These are phyloP conservation scores for Stigmatopora argus DNA, from an alignment of 2,113 vertebrate species.

Conservation along the genomic window DNA sequence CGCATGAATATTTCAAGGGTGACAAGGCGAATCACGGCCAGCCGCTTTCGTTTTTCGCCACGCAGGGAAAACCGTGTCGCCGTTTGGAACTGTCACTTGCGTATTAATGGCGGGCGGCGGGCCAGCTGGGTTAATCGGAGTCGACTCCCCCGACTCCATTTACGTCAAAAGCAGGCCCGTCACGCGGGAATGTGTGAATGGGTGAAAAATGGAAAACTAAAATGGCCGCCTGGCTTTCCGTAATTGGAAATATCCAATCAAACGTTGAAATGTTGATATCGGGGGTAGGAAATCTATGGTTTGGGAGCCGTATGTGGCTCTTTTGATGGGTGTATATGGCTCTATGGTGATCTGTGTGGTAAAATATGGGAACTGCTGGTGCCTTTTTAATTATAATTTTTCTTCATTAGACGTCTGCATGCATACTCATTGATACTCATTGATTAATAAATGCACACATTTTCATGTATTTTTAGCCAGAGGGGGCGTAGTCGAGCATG, in stretches of 20 bases:
- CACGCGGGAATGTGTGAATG: constrained; percentile 48
- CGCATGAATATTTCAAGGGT: constrained; percentile 69
- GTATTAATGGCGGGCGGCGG: constrained; percentile 57
- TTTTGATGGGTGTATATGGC: too few species aligned
- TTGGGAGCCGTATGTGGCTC: too few species aligned
- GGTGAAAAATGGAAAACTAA: constrained; percentile 19
- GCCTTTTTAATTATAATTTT: too few species aligned
- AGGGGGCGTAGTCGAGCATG: constrained; percentile 35
- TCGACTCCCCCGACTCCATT: constrained; percentile 55
- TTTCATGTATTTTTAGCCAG: too few species aligned
- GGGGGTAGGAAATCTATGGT: too few species aligned
- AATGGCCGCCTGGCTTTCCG: background rate
- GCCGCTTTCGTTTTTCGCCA: constrained; percentile 57
- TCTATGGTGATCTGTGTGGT: too few species aligned
- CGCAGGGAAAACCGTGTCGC: constrained; percentile 55
- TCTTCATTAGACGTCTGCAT: too few species aligned
- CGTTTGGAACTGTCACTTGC: constrained; percentile 61
- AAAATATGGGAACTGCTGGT: too few species aligned
- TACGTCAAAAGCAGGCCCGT: constrained; percentile 53
- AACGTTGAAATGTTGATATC: background rate
- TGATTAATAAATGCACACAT: too few species aligned
- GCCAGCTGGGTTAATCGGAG: constrained; percentile 55
- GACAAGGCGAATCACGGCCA: constrained; percentile 68
- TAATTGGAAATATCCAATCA: background rate
- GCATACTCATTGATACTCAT: too few species aligned